These are phyloP conservation scores for Turritopsis rubra DNA, from an alignment of 30 jellyfish, hydroid and myxozoan species.

Conservation along the genomic window DNA sequence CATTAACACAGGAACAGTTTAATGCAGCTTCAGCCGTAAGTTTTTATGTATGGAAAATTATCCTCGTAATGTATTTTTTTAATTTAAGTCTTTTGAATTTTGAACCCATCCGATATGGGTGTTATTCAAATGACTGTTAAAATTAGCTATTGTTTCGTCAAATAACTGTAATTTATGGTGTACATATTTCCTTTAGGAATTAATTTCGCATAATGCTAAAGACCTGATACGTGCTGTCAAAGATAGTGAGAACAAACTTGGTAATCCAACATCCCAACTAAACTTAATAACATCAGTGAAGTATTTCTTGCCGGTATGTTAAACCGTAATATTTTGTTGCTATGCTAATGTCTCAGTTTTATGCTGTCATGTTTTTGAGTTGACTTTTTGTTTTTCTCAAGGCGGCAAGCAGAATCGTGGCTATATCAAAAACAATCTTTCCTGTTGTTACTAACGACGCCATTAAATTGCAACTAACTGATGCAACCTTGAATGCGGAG, in stretches of 20 bases:
- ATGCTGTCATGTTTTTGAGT: too few relatives aligned
- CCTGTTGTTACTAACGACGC: slow-evolving; percentile 11
- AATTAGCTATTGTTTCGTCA: neutral
- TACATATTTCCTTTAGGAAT: too few relatives aligned
- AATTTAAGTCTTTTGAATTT: neutral
- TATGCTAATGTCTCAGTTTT: neutral
- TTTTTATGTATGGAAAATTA: too few relatives aligned
- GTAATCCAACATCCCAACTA: slow-evolving; percentile 17
- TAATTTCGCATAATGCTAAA: slow-evolving; percentile 12
- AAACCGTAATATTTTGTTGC: neutral
- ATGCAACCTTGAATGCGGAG: slow-evolving; percentile 30
- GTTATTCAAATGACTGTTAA: neutral
- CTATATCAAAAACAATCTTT: slow-evolving; percentile 11
- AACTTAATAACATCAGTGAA: slow-evolving; percentile 20
- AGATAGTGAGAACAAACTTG: slow-evolving; percentile 23
- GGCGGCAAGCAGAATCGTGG: slow-evolving; percentile 27
- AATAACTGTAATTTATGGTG: too few relatives aligned
- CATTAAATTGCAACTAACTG: slow-evolving; percentile 15
- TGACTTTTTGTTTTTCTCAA: neutral
- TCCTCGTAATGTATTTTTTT: too few relatives aligned
- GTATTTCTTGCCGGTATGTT: slow-evolving; percentile 24
- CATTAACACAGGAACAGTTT: slow-evolving; percentile 15
- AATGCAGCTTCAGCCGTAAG: slow-evolving; percentile 16
- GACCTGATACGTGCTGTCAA: slow-evolving; percentile 29
- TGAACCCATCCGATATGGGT: neutral